Base-by-base conservation (phyloP, 2,797 vertebrate species). In the Parauchenoglanis punctatus region DNA sequence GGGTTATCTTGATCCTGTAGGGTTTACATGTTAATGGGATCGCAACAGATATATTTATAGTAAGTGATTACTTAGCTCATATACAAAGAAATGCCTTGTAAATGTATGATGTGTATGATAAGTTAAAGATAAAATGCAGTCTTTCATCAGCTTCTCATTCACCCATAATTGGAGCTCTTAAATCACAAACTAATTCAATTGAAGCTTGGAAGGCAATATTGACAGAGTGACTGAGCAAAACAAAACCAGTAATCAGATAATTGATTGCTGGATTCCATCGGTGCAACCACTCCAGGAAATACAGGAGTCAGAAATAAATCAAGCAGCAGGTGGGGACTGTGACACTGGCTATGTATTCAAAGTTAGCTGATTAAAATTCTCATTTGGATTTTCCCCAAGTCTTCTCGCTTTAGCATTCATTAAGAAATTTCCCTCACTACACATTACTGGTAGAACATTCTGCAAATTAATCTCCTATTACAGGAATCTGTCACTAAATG, bases 291-390 rank as follows among this genome's bases (percentile, higher is more conserved):
- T 92, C 88, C 40, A 87, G 89, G 70, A 90, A 89, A 90, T 90
- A 91, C 87, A 91, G 85, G 73, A 90, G 87, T 46, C 90, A 70
- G 90, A 90, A 87, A 93, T 94, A 93, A 94, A 95, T 94, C 93
- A 93, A 84, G 85, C 61, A 84, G 86, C 87, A 93, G 93, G 89
- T 92, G 91, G 84, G 91, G 91, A 87, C 90, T 92, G 91, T 93
- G 92, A 94, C 86, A 93, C 90, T 94, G 85, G 91, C 92, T 92
- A 86, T 88, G 89, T 91, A 93, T 91, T 88, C 92, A 93, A 93
- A 88, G 91, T 87, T 90, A 91, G 92, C 93, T 94, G 94, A 96
- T 96, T 95, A 96, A 95, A 95, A 94, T 94, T 93, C 90, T 92
- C 90, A 92, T 94, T 94, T 95, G 94, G 94, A 95, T 91, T 85